Conservation (phyloP, 2,888 invertebrate species). For the Zygogramma bicolorata region DNA sequence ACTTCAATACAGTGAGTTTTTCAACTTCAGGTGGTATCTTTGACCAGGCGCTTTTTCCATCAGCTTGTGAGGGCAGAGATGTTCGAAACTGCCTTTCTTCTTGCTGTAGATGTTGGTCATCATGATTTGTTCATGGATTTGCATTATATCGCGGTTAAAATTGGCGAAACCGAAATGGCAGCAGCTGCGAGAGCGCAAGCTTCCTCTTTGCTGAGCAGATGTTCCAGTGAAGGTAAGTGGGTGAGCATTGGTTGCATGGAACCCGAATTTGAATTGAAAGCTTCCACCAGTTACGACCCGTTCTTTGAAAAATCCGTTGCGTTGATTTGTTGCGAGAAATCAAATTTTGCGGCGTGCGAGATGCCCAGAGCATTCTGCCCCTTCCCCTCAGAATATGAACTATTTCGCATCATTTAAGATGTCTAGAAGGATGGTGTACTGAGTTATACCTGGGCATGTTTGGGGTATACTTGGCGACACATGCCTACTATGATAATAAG, state of each 20-base stretch:
- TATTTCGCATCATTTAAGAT: no score
- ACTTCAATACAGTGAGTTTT: no score
- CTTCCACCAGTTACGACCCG: no score
- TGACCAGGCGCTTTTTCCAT: constrained; percentile 90
- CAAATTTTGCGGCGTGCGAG: no score
- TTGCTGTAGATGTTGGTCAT: constrained; percentile 87
- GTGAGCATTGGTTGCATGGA: not conserved
- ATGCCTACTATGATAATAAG: no score
- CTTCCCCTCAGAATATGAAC: no score
- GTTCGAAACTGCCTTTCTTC: constrained; percentile 84
- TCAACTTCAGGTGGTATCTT: constrained; percentile 75
- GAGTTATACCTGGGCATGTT: no score
- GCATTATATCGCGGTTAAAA: constrained; percentile 77
- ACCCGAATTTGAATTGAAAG: not conserved
- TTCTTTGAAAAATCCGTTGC: no score
- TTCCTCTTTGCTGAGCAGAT: constrained; percentile 63
- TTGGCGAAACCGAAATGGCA: constrained; percentile 74
- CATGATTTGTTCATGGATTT: constrained; percentile 90
- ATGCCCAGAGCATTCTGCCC: no score
- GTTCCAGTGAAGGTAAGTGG: constrained; percentile 63
- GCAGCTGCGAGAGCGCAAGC: constrained; percentile 80
- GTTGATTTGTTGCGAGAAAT: no score
- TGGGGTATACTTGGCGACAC: no score
- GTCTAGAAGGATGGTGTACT: no score
- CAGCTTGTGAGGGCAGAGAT: constrained; percentile 82